Conservation (phyloP, 2,113 vertebrate species). For the Aegotheles bennettii region DNA sequence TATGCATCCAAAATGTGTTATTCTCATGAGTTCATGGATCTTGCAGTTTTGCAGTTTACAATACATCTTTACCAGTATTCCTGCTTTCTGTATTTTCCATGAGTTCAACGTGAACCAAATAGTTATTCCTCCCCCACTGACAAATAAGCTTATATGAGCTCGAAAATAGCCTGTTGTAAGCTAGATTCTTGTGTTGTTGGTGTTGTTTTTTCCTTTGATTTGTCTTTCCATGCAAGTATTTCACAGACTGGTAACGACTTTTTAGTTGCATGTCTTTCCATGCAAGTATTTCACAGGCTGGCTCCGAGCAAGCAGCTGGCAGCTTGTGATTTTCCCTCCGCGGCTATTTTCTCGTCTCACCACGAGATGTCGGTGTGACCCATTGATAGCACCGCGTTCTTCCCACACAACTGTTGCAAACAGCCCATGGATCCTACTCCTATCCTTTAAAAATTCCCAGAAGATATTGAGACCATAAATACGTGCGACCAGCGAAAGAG, state of each 20-base stretch:
- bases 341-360: neutral
- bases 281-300: too few relatives aligned
- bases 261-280: too few relatives aligned
- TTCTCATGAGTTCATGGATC: neutral
- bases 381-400: neutral
- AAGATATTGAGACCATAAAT: rapidly evolving
- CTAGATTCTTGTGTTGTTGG: rapidly evolving
- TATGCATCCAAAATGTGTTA: neutral
- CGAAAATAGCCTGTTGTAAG: too few relatives aligned
- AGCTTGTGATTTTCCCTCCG: rapidly evolving
- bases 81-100: neutral
- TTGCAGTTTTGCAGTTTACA: neutral
- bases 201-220: neutral
- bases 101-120: neutral
- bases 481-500: neutral
- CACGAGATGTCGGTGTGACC: slow-evolving; percentile 21
- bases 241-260: too few relatives aligned
- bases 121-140: rapidly evolving
- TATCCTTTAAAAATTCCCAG: neutral
- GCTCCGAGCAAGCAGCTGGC: neutral
- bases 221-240: too few relatives aligned
- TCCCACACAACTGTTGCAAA: neutral
- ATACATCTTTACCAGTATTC: neutral
- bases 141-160: rapidly evolving
- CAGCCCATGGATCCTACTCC: too few relatives aligned